Base-by-base conservation (phyloP, 1,140 invertebrate species). In the Odontomachus brunneus region DNA sequence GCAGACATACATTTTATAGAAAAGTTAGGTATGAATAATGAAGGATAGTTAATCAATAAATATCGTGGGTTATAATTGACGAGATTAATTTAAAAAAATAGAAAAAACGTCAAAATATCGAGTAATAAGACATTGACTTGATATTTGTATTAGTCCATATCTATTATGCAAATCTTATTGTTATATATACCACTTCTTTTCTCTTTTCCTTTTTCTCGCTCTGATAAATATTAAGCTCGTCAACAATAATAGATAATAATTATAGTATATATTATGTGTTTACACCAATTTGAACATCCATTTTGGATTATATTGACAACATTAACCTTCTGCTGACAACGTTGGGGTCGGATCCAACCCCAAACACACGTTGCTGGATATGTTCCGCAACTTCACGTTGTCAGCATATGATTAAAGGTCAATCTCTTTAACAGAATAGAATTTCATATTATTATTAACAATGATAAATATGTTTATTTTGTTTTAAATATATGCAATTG, bases 101-200 rank as follows among this genome's bases (percentile, higher is more conserved):
- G 49, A 51, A 76, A 74, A 82, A 22, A 57, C n/a, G 22, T 78
- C 29, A 57, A 88, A 82, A 49, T 89, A 84, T 89, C 81, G 69
- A 91, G 81, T 69, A 85, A 89, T 91, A 92, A 91, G 90, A 89
- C 89, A 91, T 90, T 89, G 66, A 86, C 91, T 91, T 91, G 87
- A 92, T 91, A 91, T 89, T 86, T 78, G 65, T 63, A 82, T 75
- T 87, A 84, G 86, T 85, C 49, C 63, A 76, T 82, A 73, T 81
- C 38, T 75, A 81, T 74, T 75, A 53, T 85, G 59, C 72, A 76
- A 84, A 81, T 86, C 60, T 88, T 80, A 75, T 73, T 74, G 60
- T 80, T 75, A 55, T 82, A 67, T 48, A 62, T 83, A 57, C 63
- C 38, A 5, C 5, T 5, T 5, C 29, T 33, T 5, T 33, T 15